A percentile compares a stretch with the other conserved stretches of the same genome.
Evolutionary conservation across 2,113 vertebrate genomes (phyloP).

Genomic region (Dicrurus megarhynchus): DNA sequence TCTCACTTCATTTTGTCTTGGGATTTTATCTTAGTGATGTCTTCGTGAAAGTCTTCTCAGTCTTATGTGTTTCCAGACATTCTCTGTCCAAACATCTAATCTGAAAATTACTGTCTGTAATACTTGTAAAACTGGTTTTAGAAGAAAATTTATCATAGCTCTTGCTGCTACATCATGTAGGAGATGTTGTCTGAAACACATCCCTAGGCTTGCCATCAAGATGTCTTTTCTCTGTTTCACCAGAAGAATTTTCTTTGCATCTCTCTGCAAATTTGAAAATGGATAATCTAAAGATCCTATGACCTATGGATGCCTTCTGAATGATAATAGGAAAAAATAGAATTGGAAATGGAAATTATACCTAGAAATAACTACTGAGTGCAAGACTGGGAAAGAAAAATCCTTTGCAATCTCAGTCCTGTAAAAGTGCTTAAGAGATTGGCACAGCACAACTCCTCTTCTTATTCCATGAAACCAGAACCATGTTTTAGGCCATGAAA

Average conservation of each 20-base stretch:
- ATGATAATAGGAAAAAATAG: not conserved
- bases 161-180: not conserved
- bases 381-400: not conserved
- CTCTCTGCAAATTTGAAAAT: not conserved
- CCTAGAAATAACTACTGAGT: not conserved
- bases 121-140: not conserved
- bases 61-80: not conserved
- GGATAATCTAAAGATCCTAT: not conserved
- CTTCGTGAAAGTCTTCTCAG: not conserved
- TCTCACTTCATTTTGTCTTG: not conserved
- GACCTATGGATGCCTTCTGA: not conserved
- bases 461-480: not conserved
- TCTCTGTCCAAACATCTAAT: not conserved
- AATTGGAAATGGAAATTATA: not conserved
- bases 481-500: not conserved
- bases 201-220: not conserved
- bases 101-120: not conserved
- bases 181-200: not conserved
- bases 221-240: not conserved
- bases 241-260: not conserved
- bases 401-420: not conserved
- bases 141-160: not conserved
- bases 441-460: not conserved
- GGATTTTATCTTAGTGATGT: not conserved
- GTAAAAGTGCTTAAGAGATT: not conserved